A percentile compares a stretch with the other conserved stretches of the same genome.
phyloP scores from a whole-genome alignment of 1,140 invertebrate genomes.

The Zaprionus ornatus region DNA sequence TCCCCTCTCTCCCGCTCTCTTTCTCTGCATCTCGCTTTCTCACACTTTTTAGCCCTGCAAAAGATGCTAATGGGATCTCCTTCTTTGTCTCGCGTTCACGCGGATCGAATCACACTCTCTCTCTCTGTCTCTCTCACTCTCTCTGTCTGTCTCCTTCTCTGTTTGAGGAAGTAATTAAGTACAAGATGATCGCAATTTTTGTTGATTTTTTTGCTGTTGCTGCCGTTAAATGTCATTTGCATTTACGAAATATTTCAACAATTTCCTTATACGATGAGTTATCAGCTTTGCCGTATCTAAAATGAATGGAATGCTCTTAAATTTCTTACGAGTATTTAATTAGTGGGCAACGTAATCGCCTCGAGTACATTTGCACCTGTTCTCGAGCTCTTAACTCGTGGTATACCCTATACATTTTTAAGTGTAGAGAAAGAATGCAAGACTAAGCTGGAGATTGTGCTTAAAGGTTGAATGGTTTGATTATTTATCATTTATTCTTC shows the following conservation, averaged over 20 bases:
- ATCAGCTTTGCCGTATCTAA: conserved; percentile 35
- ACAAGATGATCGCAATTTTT: conserved; percentile 27
- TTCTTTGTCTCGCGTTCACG: neutral
- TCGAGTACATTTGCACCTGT: conserved; percentile 31
- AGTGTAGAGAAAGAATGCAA: too few relatives aligned
- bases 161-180: conserved; percentile 69
- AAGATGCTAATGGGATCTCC: conserved; percentile 26
- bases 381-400: neutral
- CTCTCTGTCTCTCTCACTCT: neutral
- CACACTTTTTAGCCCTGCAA: conserved; percentile 17
- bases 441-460: neutral
- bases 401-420: neutral
- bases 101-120: neutral
- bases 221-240: conserved; percentile 53
- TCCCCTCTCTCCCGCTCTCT: neutral
- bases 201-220: conserved; percentile 7
- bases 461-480: neutral
- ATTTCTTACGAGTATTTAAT: conserved; percentile 33
- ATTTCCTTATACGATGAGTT: conserved; percentile 52
- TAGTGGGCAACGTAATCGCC: conserved; percentile 17
- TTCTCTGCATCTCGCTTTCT: neutral
- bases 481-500: too few relatives aligned
- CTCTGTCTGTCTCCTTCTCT: conserved; percentile 8
- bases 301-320: conserved; percentile 29
- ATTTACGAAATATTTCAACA: conserved; percentile 52